phyloP scores from a whole-genome alignment of 2,113 vertebrate species.

The Hippotragus niger region DNA sequence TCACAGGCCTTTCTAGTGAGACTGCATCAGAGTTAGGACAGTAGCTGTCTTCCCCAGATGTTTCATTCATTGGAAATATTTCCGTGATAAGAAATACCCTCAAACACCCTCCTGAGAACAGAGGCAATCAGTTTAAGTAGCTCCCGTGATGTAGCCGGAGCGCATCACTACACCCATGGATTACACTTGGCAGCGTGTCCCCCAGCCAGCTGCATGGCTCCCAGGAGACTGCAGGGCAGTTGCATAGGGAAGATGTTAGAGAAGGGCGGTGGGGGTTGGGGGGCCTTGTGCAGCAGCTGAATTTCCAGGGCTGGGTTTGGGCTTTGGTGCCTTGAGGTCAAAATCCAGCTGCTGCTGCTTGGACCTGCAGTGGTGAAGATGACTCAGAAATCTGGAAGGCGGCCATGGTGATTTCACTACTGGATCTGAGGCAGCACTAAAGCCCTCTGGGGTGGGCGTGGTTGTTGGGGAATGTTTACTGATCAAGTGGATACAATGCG shows the following conservation, averaged over 20 bases:
- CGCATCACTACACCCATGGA: not conserved
- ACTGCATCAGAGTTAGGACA: not conserved
- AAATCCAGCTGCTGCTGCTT: conserved; percentile 23
- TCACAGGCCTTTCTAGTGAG: not conserved
- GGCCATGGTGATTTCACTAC: not conserved
- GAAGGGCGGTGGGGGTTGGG: not conserved
- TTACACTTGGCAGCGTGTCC: not conserved
- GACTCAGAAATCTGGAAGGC: conserved; percentile 54
- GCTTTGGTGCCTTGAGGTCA: not conserved
- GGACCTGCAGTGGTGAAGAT: not conserved
- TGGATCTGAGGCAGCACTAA: not conserved
- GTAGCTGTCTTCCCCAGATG: conserved; percentile 54
- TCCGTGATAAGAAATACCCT: conserved; percentile 21
- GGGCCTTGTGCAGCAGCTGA: not conserved
- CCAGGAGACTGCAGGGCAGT: not conserved
- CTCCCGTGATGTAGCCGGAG: not conserved
- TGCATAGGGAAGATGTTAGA: not conserved
- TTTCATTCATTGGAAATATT: conserved; percentile 8
- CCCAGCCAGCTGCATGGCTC: not conserved
- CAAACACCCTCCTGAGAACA: not conserved
- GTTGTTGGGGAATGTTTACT: not conserved
- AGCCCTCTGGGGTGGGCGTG: not conserved
- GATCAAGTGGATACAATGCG: not conserved
- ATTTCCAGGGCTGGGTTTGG: not conserved
- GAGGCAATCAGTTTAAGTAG: not conserved